These are phyloP conservation scores for Pelecanus crispus DNA, from an alignment of 2,113 vertebrate species.

Conservation along the genomic window DNA sequence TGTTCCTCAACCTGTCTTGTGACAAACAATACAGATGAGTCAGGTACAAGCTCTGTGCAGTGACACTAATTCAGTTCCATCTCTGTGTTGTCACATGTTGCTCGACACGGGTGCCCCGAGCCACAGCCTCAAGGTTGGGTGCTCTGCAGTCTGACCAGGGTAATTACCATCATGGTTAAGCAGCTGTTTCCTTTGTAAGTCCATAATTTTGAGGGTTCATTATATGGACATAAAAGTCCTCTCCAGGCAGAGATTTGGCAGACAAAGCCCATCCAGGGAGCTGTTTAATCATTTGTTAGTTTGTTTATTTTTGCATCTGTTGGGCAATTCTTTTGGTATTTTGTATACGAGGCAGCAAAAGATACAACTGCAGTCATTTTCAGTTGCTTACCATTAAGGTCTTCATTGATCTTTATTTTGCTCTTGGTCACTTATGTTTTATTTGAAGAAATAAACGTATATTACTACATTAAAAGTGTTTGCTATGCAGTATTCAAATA, in stretches of 20 bases:
- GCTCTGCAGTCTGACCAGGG: not conserved
- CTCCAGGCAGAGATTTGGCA: conserved; percentile 37
- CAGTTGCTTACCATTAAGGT: not conserved
- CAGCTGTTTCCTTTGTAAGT: conserved; percentile 19
- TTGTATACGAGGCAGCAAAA: not conserved
- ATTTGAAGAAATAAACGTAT: not conserved
- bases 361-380: not conserved
- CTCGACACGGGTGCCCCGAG: not conserved
- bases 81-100: fast-evolving
- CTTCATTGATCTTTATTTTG: not conserved
- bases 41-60: not conserved
- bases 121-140: not conserved
- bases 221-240: not conserved
- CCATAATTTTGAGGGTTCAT: conserved; percentile 27
- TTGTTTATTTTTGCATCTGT: conserved; percentile 61
- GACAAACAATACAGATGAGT: not conserved
- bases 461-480: not conserved
- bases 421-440: not conserved
- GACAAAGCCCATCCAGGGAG: conserved; percentile 9
- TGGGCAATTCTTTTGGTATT: conserved; percentile 30
- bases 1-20: not conserved
- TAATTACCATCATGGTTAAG: not conserved
- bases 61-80: not conserved
- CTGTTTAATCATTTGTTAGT: conserved; percentile 26
- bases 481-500: not conserved